These are phyloP conservation scores for Orestias chungarensis DNA, from an alignment of 2,797 vertebrate genomes.

Conservation along the genomic window DNA sequence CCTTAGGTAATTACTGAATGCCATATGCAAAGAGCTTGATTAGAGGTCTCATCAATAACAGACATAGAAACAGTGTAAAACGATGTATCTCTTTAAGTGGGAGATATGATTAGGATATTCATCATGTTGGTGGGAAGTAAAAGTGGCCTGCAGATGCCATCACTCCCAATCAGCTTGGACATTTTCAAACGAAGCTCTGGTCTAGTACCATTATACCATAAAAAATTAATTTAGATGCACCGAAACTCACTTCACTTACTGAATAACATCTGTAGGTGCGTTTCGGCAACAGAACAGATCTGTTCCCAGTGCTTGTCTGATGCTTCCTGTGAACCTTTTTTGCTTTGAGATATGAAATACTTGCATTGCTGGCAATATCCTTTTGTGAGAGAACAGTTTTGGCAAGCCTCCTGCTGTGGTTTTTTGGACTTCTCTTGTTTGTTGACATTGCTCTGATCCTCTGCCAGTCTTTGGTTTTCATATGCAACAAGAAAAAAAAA, in stretches of 20 bases:
- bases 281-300: constrained; percentile 43
- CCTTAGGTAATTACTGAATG: constrained; percentile 8
- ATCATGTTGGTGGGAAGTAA: constrained; percentile 4
- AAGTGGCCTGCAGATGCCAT: constrained; percentile 23
- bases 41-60: background rate
- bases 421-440: constrained; percentile 71
- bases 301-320: constrained; percentile 38
- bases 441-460: constrained; percentile 74
- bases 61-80: background rate
- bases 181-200: constrained; percentile 13
- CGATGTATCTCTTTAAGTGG: background rate
- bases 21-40: constrained; percentile 8
- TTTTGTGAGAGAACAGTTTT: constrained; percentile 56
- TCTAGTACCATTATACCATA: background rate
- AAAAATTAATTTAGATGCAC: constrained; percentile 9
- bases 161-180: constrained; percentile 10
- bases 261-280: constrained; percentile 35
- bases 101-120: background rate
- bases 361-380: constrained; percentile 54
- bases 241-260: constrained; percentile 5
- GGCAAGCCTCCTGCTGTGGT: constrained; percentile 61
- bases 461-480: constrained; percentile 69
- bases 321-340: constrained; percentile 44
- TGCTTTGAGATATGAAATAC: constrained; percentile 59
- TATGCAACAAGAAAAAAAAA: constrained; percentile 55